Evolutionary conservation across 2,888 invertebrate species (phyloP), one percentile per base, ranked within the genome.

Genomic region (Tiliacea citrago): DNA sequence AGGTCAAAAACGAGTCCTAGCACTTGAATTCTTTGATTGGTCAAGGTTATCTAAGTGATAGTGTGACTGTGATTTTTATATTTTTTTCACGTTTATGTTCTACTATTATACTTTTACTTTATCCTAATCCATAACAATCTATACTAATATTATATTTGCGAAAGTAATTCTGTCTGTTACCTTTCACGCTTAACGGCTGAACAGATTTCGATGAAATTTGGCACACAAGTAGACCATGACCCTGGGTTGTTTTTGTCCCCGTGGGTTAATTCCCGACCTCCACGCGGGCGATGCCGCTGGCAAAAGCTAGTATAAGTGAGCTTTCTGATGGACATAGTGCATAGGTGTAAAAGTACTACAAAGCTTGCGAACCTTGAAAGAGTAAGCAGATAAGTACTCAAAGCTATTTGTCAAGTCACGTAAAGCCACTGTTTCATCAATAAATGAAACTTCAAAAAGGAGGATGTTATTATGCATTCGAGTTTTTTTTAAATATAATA

Each of bases 11-110:
- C 29, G 10, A 61, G 65, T 77, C 68, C 82, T 82, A 82, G 69
- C 68, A 72, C 68, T 82, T 79, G 65, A 73, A 73, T 78, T 71
- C 24, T 78, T 62, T 79, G 61, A 68, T 70, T 79, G 51, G 47
- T 70, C 69, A 70, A 81, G 74, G 79, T 83, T 83, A 74, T 61
- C 35, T n/a, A 18, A 58, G 4, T 67, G 73, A 73, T 60, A 69
- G 13, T 62, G 29, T 69, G 63, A 65, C 21, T 67, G 45, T 69
- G 63, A 68, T 62, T 47, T 66, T 3, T 65, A 9, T 18, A 12
- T 45, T 12, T 63, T 55, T 55, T 65, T 9, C 5, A 21, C 29
- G 21, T 65, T 29, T 51, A 29, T 53, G 9, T 29, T 29, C 21
- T 51, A 3, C 13, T 53, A n/a, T 10, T 24, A 29, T 29, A 21